phyloP scores from a whole-genome alignment of 2,797 vertebrate genomes.

The Lepidocolaptes lacrymiger region DNA sequence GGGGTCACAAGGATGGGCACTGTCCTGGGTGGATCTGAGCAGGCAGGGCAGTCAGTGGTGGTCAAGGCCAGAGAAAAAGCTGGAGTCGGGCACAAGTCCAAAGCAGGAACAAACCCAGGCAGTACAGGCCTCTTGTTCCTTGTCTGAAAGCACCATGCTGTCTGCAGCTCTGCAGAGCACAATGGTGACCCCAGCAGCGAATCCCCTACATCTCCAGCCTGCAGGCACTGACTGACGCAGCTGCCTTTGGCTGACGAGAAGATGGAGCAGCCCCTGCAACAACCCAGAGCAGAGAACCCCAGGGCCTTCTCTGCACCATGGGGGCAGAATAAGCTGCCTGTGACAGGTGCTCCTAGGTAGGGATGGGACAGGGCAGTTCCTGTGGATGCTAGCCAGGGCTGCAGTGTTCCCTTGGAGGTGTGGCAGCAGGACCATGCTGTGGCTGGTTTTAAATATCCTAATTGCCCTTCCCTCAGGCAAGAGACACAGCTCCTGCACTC shows the following conservation, averaged over 20 bases:
- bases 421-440: neutral
- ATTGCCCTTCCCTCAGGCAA: neutral
- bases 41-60: neutral
- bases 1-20: rapidly evolving
- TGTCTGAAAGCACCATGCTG: neutral
- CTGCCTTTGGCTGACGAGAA: neutral
- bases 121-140: neutral
- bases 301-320: neutral
- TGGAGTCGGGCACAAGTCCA: neutral
- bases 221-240: neutral
- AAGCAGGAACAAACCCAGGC: neutral
- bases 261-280: rapidly evolving
- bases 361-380: neutral
- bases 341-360: too few relatives aligned
- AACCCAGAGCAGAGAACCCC: neutral
- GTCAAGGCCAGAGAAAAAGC: neutral
- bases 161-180: neutral
- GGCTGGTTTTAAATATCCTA: neutral
- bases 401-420: rapidly evolving
- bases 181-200: neutral
- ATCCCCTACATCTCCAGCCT: neutral
- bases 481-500: neutral
- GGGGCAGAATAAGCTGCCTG: neutral
- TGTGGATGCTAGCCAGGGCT: rapidly evolving
- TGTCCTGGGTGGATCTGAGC: neutral